Evolutionary conservation across 2,888 invertebrate species (phyloP), one percentile per base, ranked within the genome.

Genomic region (Pachliopta kotzebuea): DNA sequence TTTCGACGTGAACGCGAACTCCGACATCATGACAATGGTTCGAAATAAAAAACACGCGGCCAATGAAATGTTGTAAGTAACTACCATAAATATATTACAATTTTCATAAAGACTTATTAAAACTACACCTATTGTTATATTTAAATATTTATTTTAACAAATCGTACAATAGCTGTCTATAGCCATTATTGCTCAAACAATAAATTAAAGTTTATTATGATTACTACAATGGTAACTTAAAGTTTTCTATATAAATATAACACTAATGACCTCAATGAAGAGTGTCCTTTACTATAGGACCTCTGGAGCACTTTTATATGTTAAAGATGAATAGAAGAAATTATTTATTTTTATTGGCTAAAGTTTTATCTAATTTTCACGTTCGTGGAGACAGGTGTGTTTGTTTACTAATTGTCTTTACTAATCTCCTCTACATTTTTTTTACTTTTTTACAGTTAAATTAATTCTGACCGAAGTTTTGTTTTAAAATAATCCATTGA

Each of bases 61-160:
- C 7, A 90, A 88, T 65, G 80, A 85, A 23, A 85, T 90, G 67
- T 72, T 91, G 91, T 91, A 76, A 88, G 88, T 37, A 18, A 59
- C 20, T 29, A 24, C 3, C 6, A 24, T 50, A 2, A 31, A 62
- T n/a, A 56, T 29, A 23, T 50, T 45, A 49, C 26, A 7, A 42
- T 52, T 52, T 60, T 14, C 18, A 52, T 53, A 49, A 49, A 49
- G n/a, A 49, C 21, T 37, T 9, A 20, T 49, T 49, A 56, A 56
- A 37, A 6, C 21, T 23, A 21, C 21, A 20, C 20, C 37, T 17
- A 37, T 56, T 37, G 17, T 37, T 37, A 14, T 56, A 29, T n/a
- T 49, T 7, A 4, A 20, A 29, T 55, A 55, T 18, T 29, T 55
- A n/a, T 49, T 20, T 49, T 49, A 20, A 49, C 20, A n/a, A 7